Conservation (phyloP, 2,888 invertebrate genomes). For the Mesorhabditis sp. region DNA sequence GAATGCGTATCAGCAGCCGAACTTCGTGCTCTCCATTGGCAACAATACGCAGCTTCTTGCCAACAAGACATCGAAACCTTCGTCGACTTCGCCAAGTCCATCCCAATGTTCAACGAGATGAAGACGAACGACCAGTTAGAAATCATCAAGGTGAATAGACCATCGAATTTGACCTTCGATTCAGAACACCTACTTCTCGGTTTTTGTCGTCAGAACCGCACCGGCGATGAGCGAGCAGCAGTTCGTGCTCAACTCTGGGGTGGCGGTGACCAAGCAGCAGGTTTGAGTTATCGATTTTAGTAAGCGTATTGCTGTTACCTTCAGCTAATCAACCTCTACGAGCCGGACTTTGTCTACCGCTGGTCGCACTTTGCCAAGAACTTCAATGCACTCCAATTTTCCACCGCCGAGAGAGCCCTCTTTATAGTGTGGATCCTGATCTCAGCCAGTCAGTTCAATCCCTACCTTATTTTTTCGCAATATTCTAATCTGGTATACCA, state of each 20-base stretch:
- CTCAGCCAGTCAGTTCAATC: slow-evolving; percentile 11
- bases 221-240: slow-evolving; percentile 2
- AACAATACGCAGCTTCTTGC: slow-evolving; percentile 13
- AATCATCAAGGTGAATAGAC: slow-evolving; percentile 17
- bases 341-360: neutral
- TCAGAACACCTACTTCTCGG: neutral
- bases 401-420: slow-evolving; percentile 19
- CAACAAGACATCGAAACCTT: slow-evolving; percentile 11
- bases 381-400: slow-evolving; percentile 12
- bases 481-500: too few species aligned
- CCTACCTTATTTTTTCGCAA: too few species aligned
- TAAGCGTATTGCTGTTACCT: neutral
- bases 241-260: slow-evolving; percentile 1
- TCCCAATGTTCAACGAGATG: slow-evolving; percentile 17
- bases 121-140: slow-evolving; percentile 17
- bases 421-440: slow-evolving; percentile 17
- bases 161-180: neutral
- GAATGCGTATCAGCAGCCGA: too few species aligned
- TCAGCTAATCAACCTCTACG: slow-evolving; percentile 1
- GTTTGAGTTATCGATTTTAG: neutral
- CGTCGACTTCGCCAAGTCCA: slow-evolving; percentile 19
- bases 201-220: neutral
- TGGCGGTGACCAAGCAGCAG: neutral
- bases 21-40: slow-evolving; percentile 13
- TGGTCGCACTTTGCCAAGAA: neutral